phyloP scores from a whole-genome alignment of 2,113 vertebrate species.

The Coptodon bakossiorum region DNA sequence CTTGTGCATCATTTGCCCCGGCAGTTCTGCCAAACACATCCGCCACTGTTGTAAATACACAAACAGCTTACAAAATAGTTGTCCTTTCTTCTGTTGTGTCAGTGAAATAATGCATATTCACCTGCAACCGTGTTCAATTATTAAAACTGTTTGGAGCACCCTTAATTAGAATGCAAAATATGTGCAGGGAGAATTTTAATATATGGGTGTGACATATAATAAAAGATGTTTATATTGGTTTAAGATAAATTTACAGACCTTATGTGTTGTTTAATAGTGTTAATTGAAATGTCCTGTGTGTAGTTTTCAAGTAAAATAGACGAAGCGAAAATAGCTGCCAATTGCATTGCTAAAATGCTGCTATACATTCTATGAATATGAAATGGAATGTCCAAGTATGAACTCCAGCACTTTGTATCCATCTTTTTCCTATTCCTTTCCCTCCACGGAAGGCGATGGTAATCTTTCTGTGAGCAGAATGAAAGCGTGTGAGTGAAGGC shows the following conservation, averaged over 20 bases:
- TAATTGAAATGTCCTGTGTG: neutral
- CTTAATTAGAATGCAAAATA: neutral
- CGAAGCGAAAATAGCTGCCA: neutral
- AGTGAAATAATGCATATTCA: conserved; percentile 2
- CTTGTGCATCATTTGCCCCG: conserved; percentile 45
- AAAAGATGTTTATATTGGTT: neutral
- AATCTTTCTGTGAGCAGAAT: conserved; percentile 8
- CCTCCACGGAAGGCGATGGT: neutral
- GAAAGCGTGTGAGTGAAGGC: neutral
- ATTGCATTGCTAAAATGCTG: neutral
- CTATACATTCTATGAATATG: conserved; percentile 31
- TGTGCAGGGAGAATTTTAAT: neutral
- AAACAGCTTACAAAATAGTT: conserved; percentile 19
- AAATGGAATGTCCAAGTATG: neutral
- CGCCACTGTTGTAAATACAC: conserved; percentile 32
- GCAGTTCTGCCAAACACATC: conserved; percentile 27
- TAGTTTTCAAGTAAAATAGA: conserved; percentile 4
- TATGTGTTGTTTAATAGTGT: neutral
- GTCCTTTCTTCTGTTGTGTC: conserved; percentile 21
- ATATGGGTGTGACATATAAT: neutral
- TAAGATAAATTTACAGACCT: neutral
- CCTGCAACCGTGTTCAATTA: neutral
- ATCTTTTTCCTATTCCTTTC: neutral
- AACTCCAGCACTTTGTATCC: conserved; percentile 10
- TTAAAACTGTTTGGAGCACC: conserved; percentile 4